Percentiles rank a stretch among this genome's conserved stretches.
phyloP scores from a whole-genome alignment of 2,797 vertebrate species.

The Semaprochilodus insignis region DNA sequence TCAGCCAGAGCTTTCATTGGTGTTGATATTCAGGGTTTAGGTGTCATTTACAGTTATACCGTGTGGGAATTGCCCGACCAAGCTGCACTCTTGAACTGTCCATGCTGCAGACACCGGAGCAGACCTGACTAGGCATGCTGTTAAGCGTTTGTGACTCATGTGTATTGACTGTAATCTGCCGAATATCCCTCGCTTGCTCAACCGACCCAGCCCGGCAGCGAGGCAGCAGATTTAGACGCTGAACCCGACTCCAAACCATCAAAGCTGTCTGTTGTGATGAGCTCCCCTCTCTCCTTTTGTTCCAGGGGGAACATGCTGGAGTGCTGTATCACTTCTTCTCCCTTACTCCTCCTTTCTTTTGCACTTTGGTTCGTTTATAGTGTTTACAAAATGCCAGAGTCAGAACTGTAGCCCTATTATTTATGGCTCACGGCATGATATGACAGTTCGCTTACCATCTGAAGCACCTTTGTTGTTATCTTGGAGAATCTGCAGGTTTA shows the following conservation, averaged over 20 bases:
- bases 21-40: not conserved
- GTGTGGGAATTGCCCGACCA: not conserved
- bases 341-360: conserved; percentile 1
- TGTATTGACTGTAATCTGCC: conserved; percentile 38
- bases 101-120: not conserved
- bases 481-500: not conserved
- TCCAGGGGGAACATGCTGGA: not conserved
- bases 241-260: conserved; percentile 7
- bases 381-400: conserved; percentile 8
- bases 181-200: conserved; percentile 40
- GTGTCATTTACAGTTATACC: not conserved
- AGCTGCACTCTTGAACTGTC: conserved; percentile 22
- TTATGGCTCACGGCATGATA: conserved; percentile 9
- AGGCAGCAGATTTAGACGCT: conserved; percentile 17
- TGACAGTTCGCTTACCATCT: conserved; percentile 11
- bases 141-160: conserved; percentile 24
- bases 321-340: not conserved
- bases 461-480: not conserved
- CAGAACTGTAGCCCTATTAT: conserved; percentile 14
- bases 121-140: conserved; percentile 43
- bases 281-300: not conserved
- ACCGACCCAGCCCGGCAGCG: conserved; percentile 1
- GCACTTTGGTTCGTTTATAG: not conserved
- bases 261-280: conserved; percentile 3
- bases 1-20: not conserved